Conservation (phyloP, 2,888 invertebrate genomes). For the Drosophila greeni region DNA sequence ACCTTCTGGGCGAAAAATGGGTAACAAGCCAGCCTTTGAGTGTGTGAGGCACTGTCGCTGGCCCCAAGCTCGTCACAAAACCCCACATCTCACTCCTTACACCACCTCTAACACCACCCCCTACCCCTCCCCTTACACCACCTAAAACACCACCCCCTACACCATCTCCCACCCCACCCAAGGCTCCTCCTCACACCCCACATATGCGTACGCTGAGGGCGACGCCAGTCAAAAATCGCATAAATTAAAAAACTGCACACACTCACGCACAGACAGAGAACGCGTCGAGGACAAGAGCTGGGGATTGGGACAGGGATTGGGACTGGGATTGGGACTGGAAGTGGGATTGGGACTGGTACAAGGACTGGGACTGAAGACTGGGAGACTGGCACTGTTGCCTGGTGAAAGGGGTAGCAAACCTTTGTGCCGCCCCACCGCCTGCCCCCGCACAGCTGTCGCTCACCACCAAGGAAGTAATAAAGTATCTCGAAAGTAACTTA, state of each 20-base stretch:
- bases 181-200: too few relatives aligned
- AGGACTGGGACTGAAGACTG: background rate
- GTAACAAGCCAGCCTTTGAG: too few relatives aligned
- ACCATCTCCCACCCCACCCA: too few relatives aligned
- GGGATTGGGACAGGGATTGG: background rate
- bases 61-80: too few relatives aligned
- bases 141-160: too few relatives aligned
- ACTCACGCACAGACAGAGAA: slow-evolving; percentile 30
- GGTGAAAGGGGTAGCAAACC: slow-evolving; percentile 34
- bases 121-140: too few relatives aligned
- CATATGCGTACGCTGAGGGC: slow-evolving; percentile 16
- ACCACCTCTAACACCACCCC: too few relatives aligned
- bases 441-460: slow-evolving; percentile 46
- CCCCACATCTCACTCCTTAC: too few relatives aligned
- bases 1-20: too few relatives aligned
- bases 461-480: slow-evolving; percentile 71
- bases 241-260: slow-evolving; percentile 67
- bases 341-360: too few relatives aligned
- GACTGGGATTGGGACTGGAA: background rate
- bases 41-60: too few relatives aligned
- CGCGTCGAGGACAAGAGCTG: background rate
- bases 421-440: slow-evolving; percentile 15
- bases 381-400: background rate
- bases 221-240: slow-evolving; percentile 63
- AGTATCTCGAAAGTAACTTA: slow-evolving; percentile 74